Conservation (phyloP, 2,888 invertebrate species). For the Blastobasis lacticolella region DNA sequence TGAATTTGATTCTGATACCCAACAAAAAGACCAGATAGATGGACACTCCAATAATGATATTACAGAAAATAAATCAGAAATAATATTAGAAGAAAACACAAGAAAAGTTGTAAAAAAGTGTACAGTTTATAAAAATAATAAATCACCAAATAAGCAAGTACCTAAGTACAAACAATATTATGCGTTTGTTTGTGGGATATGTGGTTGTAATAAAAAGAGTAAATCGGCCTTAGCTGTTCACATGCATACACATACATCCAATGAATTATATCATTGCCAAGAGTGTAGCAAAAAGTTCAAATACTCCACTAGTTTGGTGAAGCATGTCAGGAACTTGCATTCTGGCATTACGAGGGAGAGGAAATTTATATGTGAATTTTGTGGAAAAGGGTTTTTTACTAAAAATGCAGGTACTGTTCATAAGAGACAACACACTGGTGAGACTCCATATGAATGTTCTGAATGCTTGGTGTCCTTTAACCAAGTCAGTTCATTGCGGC, state of each 20-base stretch:
- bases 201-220: constrained; percentile 34
- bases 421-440: constrained; percentile 53
- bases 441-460: constrained; percentile 51
- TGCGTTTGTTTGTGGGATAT: constrained; percentile 31
- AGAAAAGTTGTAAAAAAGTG: constrained; percentile 2
- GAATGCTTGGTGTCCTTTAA: constrained; percentile 42
- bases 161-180: constrained; percentile 15
- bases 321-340: constrained; percentile 44
- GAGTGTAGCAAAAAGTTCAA: constrained; percentile 49
- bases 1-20: too few relatives aligned
- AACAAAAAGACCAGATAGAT: not conserved
- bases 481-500: constrained; percentile 40
- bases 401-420: constrained; percentile 47
- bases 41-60: constrained; percentile 3
- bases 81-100: not conserved
- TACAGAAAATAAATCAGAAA: constrained; percentile 4
- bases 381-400: constrained; percentile 53
- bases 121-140: constrained; percentile 13
- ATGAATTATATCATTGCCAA: constrained; percentile 38
- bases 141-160: constrained; percentile 18
- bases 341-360: constrained; percentile 26
- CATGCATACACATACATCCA: constrained; percentile 45
- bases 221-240: constrained; percentile 38
- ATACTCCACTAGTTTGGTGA: constrained; percentile 38
- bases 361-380: constrained; percentile 50